phyloP scores from a whole-genome alignment of 2,888 invertebrate species.

The Drosophila leonis region DNA sequence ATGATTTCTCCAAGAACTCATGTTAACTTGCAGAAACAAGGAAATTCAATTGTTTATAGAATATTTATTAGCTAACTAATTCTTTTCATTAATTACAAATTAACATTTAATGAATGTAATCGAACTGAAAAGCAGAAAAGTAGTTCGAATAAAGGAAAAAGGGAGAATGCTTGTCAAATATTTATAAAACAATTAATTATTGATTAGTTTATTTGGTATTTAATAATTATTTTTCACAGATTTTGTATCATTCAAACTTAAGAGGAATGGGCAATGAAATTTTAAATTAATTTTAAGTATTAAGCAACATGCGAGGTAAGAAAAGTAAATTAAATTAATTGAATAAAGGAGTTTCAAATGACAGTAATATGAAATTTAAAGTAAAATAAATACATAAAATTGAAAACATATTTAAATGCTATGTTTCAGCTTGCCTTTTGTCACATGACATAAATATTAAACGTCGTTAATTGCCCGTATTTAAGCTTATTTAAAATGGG shows the following conservation, averaged over 20 bases:
- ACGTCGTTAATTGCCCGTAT: slow-evolving; percentile 3
- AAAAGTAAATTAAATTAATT: no score
- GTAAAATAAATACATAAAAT: no score
- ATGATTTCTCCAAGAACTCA: not conserved
- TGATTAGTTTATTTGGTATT: not conserved
- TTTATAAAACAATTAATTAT: not conserved
- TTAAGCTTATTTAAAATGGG: no score
- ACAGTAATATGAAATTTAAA: no score
- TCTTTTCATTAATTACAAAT: not conserved
- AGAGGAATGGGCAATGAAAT: not conserved
- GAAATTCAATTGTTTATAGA: not conserved
- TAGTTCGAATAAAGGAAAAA: not conserved
- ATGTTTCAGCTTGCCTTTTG: no score
- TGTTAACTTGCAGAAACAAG: not conserved
- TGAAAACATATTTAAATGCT: not conserved
- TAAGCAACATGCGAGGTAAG: no score
- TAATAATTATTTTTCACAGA: not conserved
- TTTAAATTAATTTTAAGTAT: not conserved
- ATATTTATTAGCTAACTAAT: not conserved
- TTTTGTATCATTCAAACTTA: not conserved
- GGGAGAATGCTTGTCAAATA: not conserved
- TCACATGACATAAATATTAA: not conserved
- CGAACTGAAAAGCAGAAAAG: no score
- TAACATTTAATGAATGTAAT: not conserved
- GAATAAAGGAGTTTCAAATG: no score